A percentile compares a stretch with the other conserved stretches of the same genome.
phyloP scores from a whole-genome alignment of 2,113 vertebrate genomes.

The Brienomyrus longianalis region DNA sequence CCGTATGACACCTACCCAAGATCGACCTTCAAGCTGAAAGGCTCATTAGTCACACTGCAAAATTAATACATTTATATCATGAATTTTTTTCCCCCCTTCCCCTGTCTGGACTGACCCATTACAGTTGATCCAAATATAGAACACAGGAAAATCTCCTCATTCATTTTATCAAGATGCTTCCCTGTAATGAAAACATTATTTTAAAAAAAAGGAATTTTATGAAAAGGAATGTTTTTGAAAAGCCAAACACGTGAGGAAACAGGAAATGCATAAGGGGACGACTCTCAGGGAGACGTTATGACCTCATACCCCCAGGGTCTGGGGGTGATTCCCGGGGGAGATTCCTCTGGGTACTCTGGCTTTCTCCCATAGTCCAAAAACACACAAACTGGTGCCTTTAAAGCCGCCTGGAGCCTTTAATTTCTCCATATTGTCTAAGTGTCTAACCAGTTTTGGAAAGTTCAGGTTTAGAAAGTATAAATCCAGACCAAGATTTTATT shows the following conservation, averaged over 20 bases:
- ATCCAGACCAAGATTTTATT: not conserved
- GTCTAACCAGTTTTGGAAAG: not conserved
- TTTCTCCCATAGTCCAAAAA: not conserved
- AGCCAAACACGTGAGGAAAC: not conserved
- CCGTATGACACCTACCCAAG: not conserved
- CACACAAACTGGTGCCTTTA: not conserved
- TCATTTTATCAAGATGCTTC: not conserved
- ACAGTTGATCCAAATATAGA: constrained; percentile 5
- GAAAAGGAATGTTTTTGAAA: not conserved
- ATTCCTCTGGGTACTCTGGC: not conserved
- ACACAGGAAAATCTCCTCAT: not conserved
- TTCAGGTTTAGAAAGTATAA: not conserved
- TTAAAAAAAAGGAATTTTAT: not conserved
- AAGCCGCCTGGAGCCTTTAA: not conserved
- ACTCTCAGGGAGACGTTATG: not conserved
- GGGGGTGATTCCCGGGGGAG: not conserved
- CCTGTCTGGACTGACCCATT: not conserved
- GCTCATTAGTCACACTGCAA: not conserved
- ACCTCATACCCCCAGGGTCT: not conserved
- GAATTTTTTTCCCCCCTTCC: not conserved
- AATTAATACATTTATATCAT: constrained; percentile 8
- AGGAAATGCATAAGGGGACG: not conserved
- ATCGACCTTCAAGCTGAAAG: not conserved
- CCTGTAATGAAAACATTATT: not conserved
- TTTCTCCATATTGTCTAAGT: not conserved